Evolutionary conservation across 2,888 invertebrate species (phyloP), one percentile per base, ranked within the genome.

Genomic region (Athalia circularis): DNA sequence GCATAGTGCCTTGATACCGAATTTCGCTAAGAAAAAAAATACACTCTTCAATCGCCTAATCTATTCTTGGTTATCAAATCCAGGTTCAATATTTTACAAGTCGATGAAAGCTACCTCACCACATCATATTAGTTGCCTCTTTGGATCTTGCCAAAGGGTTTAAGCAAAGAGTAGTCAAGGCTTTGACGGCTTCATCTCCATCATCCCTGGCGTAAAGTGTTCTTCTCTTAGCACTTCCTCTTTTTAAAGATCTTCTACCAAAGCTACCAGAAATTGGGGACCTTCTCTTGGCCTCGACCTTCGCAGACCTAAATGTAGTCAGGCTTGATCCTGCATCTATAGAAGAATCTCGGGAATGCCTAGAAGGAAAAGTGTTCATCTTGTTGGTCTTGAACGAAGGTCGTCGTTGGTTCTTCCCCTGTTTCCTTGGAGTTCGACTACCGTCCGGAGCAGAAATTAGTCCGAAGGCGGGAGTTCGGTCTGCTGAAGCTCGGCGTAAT

Each of bases 191-290:
- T 11, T 90, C 90, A 3, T 87, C 86, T 0, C 89, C 88, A 2
- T 87, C 85, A 61, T 89, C 88, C 76, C 85, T 89, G 4, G 90
- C 90, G 65, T 90, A 90, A 13, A 90, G 85, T 6, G 90, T 88
- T 52, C 84, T 86, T 59, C 90, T 83, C 78, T 88, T 90, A 0
- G 80, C 48, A 47, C 79, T 86, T 13, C 80, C 67, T 48, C 80
- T 83, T 8, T 43, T 68, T 50, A 81, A 15, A 5, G 82, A 83
- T 65, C 80, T 81, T 13, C 80, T 62, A 4, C 80, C 50, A 50
- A 81, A 82, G 45, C 77, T 61, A 5, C 72, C 64, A 47, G 50
- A 29, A 43, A 47, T 13, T 62, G 54, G 45, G 15, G 5, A 70
- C 57, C 48, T 64, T 48, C 13, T 78, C 54, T 13, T 11, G 52